Base-by-base conservation (phyloP, 2,888 invertebrate species). In the Toxonevra muliebris region DNA sequence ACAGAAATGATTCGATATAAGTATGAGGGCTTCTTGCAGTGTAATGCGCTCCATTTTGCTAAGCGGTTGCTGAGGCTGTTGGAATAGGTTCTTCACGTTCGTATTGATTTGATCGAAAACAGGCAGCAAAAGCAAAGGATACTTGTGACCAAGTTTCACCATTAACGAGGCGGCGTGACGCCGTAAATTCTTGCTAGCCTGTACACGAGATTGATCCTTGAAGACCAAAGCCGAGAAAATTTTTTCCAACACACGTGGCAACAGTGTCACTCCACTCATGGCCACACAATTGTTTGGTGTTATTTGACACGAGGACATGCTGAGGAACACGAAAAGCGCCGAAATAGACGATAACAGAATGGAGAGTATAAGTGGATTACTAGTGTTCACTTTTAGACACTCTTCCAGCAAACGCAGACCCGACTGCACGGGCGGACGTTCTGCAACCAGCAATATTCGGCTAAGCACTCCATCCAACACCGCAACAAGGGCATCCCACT, bases 271-370 rank as follows among this genome's bases (percentile, higher is more conserved):
- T 1, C 90, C 90, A 15, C 88, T 90, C 86, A 90, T 88, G 5
- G 89, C 88, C 72, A 88, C 87, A 66, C 88, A 88, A 79, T 88
- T 89, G 59, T 83, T 86, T 45, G 83, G 74, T 0, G 91, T 90
- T 71, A 93, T 89, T 77, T 93, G 93, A 76, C 93, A 93, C 50
- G 93, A 93, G 0, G 94, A 93, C 89, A 94, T 93, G 79, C 93
- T 93, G 20, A 97, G 88, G 86, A 96, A 96, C 41, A 95, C 93
- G 83, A 96, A 96, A 2, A 97, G 88, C 0, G 96, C 94, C 1
- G 96, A 97, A 74, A 97, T 92, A 85, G 95, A 94, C 0, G 96
- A 96, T n/a, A 97, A 86, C 66, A 95, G 85, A 61, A 93, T 90
- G 0, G 96, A 96, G 30, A 94, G 86, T 62, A 96, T 89, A 71